phyloP scores from a whole-genome alignment of 2,888 invertebrate species.

The Mimumesa dahlbomi region DNA sequence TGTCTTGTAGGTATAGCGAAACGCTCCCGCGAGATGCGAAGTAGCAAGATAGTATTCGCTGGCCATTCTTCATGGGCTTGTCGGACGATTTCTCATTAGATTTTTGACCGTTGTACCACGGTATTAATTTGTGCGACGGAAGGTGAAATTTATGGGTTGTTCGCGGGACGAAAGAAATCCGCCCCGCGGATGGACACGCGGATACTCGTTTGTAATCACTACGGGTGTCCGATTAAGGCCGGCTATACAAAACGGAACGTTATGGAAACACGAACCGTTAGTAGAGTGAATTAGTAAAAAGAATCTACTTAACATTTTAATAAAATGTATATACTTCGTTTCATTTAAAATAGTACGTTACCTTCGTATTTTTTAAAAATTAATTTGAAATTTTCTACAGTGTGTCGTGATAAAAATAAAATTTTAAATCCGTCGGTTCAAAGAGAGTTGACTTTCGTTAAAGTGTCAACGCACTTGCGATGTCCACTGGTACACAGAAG shows the following conservation, averaged over 20 bases:
- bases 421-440: too few relatives aligned
- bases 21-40: conserved; percentile 30
- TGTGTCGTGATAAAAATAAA: too few relatives aligned
- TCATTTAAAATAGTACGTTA: too few relatives aligned
- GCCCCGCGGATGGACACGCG: conserved; percentile 40
- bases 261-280: background rate
- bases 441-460: conserved; percentile 27
- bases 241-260: conserved; percentile 1
- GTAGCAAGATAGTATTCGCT: conserved; percentile 48
- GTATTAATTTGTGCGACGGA: conserved; percentile 62
- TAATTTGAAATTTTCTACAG: too few relatives aligned
- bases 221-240: conserved; percentile 59
- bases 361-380: too few relatives aligned
- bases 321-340: too few relatives aligned
- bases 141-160: conserved; percentile 55
- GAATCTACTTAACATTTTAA: too few relatives aligned
- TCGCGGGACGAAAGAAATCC: conserved; percentile 55
- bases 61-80: conserved; percentile 54
- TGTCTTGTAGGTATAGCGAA: background rate
- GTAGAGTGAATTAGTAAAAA: too few relatives aligned
- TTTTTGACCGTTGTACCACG: conserved; percentile 55
- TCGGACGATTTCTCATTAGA: conserved; percentile 66
- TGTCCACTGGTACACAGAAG: conserved; percentile 43
- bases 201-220: conserved; percentile 59
- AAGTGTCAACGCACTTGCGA: conserved; percentile 47